Evolutionary conservation across 2,888 invertebrate genomes (phyloP).

Genomic region (Ormia ochracea): DNA sequence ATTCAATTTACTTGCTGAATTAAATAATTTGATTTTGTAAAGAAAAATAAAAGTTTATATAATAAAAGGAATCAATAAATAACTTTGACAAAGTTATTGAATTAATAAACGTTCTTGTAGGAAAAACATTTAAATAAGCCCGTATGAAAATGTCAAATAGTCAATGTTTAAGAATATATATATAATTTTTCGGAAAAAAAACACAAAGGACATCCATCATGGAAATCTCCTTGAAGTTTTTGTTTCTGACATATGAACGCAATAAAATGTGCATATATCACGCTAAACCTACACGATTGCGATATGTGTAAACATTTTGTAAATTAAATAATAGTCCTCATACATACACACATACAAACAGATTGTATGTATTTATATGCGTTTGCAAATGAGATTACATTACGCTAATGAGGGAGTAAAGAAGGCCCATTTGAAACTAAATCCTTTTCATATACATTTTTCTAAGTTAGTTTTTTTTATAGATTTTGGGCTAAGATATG

Average conservation of each 20-base stretch:
- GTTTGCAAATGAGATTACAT: background rate
- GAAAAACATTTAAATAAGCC: background rate
- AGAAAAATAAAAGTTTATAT: background rate
- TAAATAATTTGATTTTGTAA: no score
- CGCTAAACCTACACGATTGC: background rate
- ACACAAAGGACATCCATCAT: slow-evolving; percentile 12
- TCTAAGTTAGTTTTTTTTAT: no score
- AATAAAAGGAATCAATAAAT: slow-evolving; percentile 22
- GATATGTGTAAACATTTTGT: background rate
- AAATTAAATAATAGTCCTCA: background rate
- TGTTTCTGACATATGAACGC: slow-evolving; percentile 2
- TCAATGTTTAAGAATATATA: slow-evolving; percentile 12
- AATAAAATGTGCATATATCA: slow-evolving; percentile 17
- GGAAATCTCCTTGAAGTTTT: background rate
- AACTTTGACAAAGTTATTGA: slow-evolving; percentile 12
- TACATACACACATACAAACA: background rate
- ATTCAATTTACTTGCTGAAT: no score
- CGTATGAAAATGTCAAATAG: slow-evolving; percentile 33
- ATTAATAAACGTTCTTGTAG: background rate
- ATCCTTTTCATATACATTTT: no score
- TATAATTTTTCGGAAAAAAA: slow-evolving; percentile 13
- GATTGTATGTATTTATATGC: background rate
- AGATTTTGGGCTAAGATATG: no score
- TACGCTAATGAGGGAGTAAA: no score
- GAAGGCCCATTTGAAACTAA: no score